Percentiles rank a stretch among this genome's conserved stretches.
phyloP scores from a whole-genome alignment of 2,797 vertebrate genomes.

The Karalla daura region DNA sequence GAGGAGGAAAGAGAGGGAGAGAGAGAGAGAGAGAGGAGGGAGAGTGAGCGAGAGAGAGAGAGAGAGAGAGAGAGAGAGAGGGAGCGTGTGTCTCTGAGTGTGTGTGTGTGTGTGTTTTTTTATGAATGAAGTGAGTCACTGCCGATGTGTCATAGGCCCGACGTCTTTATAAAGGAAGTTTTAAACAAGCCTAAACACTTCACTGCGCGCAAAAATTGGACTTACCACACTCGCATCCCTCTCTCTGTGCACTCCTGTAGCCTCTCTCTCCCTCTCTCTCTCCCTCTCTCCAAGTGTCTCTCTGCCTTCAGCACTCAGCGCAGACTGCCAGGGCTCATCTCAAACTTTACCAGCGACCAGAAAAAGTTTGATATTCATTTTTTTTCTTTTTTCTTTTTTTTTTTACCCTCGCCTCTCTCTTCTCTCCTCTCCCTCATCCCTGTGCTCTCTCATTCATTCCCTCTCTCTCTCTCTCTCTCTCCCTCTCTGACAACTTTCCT shows the following conservation, averaged over 20 bases:
- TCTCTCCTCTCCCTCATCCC: conserved; percentile 57
- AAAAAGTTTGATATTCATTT: conserved; percentile 68
- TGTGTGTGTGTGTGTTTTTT: conserved; percentile 81
- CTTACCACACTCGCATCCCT: conserved; percentile 85
- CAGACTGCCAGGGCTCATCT: conserved; percentile 65
- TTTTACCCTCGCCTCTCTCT: conserved; percentile 6
- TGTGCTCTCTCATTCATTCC: conserved; percentile 75
- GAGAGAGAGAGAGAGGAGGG: conserved; percentile 40
- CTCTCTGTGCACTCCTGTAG: conserved; percentile 75
- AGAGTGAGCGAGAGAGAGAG: conserved; percentile 39
- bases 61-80: conserved; percentile 55
- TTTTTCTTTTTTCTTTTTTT: no score
- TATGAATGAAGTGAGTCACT: conserved; percentile 91
- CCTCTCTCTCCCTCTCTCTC: conserved; percentile 58
- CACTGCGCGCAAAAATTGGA: conserved; percentile 88
- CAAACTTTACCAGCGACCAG: conserved; percentile 63
- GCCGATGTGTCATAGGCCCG: conserved; percentile 89
- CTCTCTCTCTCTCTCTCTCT: conserved; percentile 42
- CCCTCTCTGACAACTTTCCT: conserved; percentile 71
- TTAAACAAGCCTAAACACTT: conserved; percentile 93
- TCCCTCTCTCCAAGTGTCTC: conserved; percentile 69
- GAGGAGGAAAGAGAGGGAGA: conserved; percentile 63
- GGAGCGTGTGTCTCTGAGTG: conserved; percentile 42
- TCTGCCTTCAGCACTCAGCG: conserved; percentile 71
- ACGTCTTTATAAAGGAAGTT: conserved; percentile 91